These are phyloP conservation scores for Tauraco erythrolophus DNA, from an alignment of 2,113 vertebrate species.

Conservation along the genomic window DNA sequence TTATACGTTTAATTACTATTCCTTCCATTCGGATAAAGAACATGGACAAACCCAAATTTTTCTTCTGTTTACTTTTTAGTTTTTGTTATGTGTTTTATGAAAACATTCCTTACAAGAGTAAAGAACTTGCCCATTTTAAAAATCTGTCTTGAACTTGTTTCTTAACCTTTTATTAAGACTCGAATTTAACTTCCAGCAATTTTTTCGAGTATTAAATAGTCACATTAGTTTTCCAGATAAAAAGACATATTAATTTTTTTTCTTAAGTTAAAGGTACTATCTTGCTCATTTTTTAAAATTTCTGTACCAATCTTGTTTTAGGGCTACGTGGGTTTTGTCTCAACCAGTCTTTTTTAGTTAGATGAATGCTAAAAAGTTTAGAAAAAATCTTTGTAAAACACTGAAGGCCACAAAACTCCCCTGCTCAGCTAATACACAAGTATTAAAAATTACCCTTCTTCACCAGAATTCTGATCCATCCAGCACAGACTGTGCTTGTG, in stretches of 20 bases:
- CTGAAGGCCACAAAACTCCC: neutral
- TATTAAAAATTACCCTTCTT: neutral
- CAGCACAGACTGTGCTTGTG: neutral
- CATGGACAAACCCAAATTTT: neutral
- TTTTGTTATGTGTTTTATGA: neutral
- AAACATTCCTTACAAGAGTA: neutral
- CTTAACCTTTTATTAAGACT: conserved; percentile 19
- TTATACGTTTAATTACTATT: neutral
- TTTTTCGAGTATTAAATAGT: conserved; percentile 2
- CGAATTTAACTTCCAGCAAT: conserved; percentile 37
- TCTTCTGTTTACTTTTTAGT: neutral
- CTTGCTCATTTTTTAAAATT: neutral
- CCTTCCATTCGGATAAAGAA: neutral
- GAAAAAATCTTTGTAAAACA: neutral
- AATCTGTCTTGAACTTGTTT: neutral
- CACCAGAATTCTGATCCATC: neutral
- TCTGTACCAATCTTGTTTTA: neutral
- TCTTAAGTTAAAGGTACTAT: neutral
- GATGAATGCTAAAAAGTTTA: neutral
- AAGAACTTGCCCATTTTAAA: neutral
- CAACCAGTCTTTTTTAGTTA: conserved; percentile 3
- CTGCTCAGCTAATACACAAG: neutral
- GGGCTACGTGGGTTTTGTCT: neutral
- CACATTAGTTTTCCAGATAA: conserved; percentile 5
- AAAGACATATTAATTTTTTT: neutral